A percentile compares a stretch with the other conserved stretches of the same genome.
These are phyloP conservation scores for Pseudonaja textilis DNA, from an alignment of 2,113 vertebrate genomes.

Conservation along the genomic window DNA sequence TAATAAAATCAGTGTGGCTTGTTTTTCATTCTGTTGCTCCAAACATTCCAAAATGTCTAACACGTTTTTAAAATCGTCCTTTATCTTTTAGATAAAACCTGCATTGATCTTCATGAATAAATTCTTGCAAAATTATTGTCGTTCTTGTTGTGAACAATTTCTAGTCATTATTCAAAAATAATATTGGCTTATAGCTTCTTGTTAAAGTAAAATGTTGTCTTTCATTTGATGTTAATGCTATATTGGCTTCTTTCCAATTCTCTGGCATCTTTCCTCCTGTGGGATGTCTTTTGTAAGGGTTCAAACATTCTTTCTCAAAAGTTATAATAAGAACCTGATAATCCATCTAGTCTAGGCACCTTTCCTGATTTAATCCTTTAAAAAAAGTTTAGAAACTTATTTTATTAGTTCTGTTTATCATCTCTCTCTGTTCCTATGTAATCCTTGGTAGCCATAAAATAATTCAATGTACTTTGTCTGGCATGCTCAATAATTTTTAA, in stretches of 20 bases:
- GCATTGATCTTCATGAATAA: background rate
- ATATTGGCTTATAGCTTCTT: background rate
- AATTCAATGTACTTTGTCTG: background rate
- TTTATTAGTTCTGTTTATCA: background rate
- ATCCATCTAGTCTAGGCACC: background rate
- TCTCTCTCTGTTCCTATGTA: background rate
- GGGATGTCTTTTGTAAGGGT: background rate
- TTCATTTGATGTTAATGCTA: background rate
- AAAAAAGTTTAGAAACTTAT: background rate
- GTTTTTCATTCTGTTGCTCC: background rate
- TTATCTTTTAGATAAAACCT: background rate
- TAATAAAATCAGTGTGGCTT: background rate
- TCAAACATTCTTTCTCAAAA: background rate
- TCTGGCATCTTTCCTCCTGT: background rate
- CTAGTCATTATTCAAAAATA: background rate
- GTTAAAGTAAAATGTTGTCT: background rate
- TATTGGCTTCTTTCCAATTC: background rate
- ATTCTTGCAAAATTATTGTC: background rate
- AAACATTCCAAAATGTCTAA: background rate
- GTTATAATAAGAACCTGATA: background rate
- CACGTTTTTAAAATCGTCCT: background rate
- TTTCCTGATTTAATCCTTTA: background rate
- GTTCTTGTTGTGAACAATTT: background rate
- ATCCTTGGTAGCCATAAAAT: background rate
- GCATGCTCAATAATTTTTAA: background rate